Percentiles rank a stretch among this genome's conserved stretches.
Evolutionary conservation across 2,797 vertebrate genomes (phyloP).

Genomic region (Odontamblyopus lacepedii): DNA sequence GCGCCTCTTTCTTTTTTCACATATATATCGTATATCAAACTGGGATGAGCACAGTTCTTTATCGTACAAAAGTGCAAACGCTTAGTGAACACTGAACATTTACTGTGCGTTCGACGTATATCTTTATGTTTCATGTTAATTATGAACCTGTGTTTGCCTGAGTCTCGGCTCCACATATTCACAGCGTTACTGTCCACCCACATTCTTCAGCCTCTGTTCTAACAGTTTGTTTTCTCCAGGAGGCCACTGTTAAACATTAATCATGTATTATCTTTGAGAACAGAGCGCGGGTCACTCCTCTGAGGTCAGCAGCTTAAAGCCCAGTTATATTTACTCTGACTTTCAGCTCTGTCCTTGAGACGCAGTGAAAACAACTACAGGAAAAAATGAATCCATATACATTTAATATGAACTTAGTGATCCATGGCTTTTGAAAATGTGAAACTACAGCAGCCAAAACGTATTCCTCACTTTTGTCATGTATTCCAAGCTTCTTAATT

Average conservation of each 20-base stretch:
- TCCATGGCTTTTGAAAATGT: too few relatives aligned
- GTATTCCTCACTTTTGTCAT: too few relatives aligned
- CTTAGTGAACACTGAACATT: background rate
- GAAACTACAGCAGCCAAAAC: too few relatives aligned
- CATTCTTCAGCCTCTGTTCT: conserved; percentile 3
- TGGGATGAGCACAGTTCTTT: too few relatives aligned
- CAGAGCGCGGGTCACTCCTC: conserved; percentile 10
- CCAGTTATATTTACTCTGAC: conserved; percentile 4
- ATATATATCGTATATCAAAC: too few relatives aligned
- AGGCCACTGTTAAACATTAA: conserved; percentile 19
- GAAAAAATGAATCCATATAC: background rate
- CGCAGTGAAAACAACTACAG: conserved; percentile 37
- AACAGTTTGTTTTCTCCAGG: background rate
- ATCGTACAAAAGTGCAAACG: too few relatives aligned
- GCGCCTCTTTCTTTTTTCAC: too few relatives aligned
- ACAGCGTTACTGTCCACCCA: conserved; percentile 20
- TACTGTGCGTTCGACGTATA: background rate
- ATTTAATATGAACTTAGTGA: too few relatives aligned
- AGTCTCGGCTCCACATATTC: background rate
- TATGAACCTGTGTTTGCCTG: conserved; percentile 3
- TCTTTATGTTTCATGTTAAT: background rate
- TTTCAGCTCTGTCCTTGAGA: conserved; percentile 24
- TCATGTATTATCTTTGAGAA: background rate
- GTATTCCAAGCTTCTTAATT: too few relatives aligned
- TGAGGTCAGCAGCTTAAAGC: background rate